Percentiles rank a stretch among this genome's conserved stretches.
Conservation (phyloP, 2,113 vertebrate species). For the Leptobrachium leishanense region DNA sequence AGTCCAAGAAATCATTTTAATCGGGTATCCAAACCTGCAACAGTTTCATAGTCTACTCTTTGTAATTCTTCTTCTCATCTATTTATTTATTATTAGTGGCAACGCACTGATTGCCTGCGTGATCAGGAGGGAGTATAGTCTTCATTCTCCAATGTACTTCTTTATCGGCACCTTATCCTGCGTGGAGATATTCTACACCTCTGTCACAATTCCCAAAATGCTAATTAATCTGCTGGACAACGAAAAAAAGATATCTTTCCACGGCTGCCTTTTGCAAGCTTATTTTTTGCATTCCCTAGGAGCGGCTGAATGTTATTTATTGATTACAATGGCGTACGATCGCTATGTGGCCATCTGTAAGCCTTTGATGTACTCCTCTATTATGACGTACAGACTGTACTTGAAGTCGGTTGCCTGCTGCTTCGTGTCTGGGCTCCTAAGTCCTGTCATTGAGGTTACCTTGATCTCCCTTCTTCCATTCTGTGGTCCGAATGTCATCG, state of each 20-base stretch:
- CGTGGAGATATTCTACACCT: slow-evolving; percentile 22
- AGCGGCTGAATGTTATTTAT: slow-evolving; percentile 20
- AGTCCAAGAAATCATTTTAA: slow-evolving; percentile 56
- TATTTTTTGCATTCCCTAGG: slow-evolving; percentile 37
- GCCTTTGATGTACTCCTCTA: slow-evolving; percentile 31
- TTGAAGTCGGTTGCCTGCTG: neutral
- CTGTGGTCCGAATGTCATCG: slow-evolving; percentile 24
- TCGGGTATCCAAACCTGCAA: slow-evolving; percentile 55
- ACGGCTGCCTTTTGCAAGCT: slow-evolving; percentile 31
- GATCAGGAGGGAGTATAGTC: neutral
- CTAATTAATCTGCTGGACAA: slow-evolving; percentile 24
- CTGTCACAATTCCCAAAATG: slow-evolving; percentile 42
- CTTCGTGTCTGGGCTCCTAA: slow-evolving; percentile 16
- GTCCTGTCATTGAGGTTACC: slow-evolving; percentile 9
- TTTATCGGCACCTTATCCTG: slow-evolving; percentile 19
- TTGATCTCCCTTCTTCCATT: slow-evolving; percentile 31
- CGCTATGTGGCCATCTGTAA: slow-evolving; percentile 45
- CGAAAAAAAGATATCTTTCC: slow-evolving; percentile 28
- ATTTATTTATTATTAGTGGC: slow-evolving; percentile 17
- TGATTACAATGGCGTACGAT: slow-evolving; percentile 38
- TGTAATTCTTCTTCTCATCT: slow-evolving; percentile 44
- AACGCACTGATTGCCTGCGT: slow-evolving; percentile 24
- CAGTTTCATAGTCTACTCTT: slow-evolving; percentile 50
- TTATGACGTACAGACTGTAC: slow-evolving; percentile 18
- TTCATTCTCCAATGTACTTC: slow-evolving; percentile 41